Base-by-base conservation (phyloP, 2,888 invertebrate species). In the Actias luna region DNA sequence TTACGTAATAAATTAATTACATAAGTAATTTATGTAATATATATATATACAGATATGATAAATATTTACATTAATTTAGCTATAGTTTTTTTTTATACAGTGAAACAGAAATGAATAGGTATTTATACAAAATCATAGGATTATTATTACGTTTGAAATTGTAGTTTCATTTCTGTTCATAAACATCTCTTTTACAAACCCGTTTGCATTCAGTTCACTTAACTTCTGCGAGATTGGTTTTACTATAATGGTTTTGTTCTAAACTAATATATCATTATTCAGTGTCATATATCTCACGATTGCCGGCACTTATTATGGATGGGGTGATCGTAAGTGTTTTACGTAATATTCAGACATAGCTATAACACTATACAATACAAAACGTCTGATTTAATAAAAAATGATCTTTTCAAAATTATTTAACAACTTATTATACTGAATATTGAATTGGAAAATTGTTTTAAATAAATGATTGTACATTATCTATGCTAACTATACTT, bases 191-290 rank as follows among this genome's bases (percentile, higher is more conserved):
- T 59, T 52, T 36, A 27, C 27, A 35, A 63, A 63, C 59, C 31
- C 70, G 80, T 87, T n/a, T 84, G 82, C 85, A 76, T 74, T 76
- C 76, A 78, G 69, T 75, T 77, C 72, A 78, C 78, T 79, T 79
- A 77, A 78, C 83, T 82, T 78, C 84, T 77, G 79, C 76, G 83
- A 87, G 86, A 90, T 90, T 89, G 86, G 87, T 88, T 88, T 83
- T 85, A 78, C 79, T 83, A 75, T 77, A 79, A 87, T 87, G 85
- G 90, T 92, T 89, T 90, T 89, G 90, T 90, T 89, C 84, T 86
- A 80, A 77, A 84, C 80, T 77, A 87, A 85, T 80, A 82, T 76
- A 77, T 87, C 88, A 88, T 92, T 89, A 88, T 83, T 89, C 89
- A 88, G 81, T 67, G 86, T 85, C 85, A 83, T 85, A 85, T 87